phyloP scores from a whole-genome alignment of 2,888 invertebrate genomes.

The Scaptomyza reducta region DNA sequence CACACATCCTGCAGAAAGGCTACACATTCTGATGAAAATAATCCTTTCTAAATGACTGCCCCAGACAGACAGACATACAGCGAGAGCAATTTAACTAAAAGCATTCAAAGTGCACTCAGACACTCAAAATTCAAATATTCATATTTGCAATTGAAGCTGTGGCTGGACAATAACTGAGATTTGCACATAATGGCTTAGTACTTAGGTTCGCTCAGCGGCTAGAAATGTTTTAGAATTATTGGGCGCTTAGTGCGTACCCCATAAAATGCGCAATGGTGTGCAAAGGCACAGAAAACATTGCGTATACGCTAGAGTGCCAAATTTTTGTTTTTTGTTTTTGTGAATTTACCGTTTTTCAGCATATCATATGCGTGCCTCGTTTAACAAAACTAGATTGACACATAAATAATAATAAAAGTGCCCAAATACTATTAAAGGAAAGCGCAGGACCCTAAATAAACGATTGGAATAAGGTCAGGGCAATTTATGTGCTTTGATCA shows the following conservation, averaged over 20 bases:
- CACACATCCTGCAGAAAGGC: slow-evolving; percentile 9
- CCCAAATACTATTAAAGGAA: slow-evolving; percentile 40
- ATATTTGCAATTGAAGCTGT: slow-evolving; percentile 42
- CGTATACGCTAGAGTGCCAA: slow-evolving; percentile 25
- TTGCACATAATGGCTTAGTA: slow-evolving; percentile 39
- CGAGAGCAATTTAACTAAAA: slow-evolving; percentile 64
- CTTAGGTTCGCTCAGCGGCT: background rate
- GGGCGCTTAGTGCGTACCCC: slow-evolving; percentile 37
- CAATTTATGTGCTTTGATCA: slow-evolving; percentile 51
- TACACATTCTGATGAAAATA: slow-evolving; percentile 19
- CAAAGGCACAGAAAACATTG: slow-evolving; percentile 37
- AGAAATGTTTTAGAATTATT: slow-evolving; percentile 32
- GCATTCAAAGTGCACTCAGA: slow-evolving; percentile 58
- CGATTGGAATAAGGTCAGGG: slow-evolving; percentile 26
- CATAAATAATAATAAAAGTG: slow-evolving; percentile 60
- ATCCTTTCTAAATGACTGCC: slow-evolving; percentile 24
- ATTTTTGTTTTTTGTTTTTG: slow-evolving; percentile 27
- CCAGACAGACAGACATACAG: no score
- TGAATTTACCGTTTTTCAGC: slow-evolving; percentile 44
- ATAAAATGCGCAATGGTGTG: slow-evolving; percentile 56
- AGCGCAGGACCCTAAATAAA: slow-evolving; percentile 21
- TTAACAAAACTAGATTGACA: slow-evolving; percentile 48
- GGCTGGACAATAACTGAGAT: slow-evolving; percentile 33
- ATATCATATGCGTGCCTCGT: slow-evolving; percentile 52
- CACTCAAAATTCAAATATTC: slow-evolving; percentile 63